These are phyloP conservation scores for Nomada flava DNA, from an alignment of 2,888 invertebrate genomes.

Conservation along the genomic window DNA sequence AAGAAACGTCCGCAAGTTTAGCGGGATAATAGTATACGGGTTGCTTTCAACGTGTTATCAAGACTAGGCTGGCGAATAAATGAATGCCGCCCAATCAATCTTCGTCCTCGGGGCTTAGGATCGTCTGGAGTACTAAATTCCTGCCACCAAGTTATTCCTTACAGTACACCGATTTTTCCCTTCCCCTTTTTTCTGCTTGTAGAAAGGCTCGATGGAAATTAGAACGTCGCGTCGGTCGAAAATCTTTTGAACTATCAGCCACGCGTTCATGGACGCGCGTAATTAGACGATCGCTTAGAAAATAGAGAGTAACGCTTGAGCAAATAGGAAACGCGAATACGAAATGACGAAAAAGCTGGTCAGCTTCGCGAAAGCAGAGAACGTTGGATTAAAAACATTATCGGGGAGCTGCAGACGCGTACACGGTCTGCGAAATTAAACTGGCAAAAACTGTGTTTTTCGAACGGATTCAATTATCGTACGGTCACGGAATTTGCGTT, in stretches of 20 bases:
- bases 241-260: background rate
- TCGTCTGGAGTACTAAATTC: conserved; percentile 13
- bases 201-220: background rate
- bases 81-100: conserved; percentile 51
- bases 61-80: conserved; percentile 35
- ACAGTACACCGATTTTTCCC: background rate
- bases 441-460: conserved; percentile 3
- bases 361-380: background rate
- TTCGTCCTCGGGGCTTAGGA: conserved; percentile 44
- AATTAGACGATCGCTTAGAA: conserved; percentile 1
- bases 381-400: conserved; percentile 26
- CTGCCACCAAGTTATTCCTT: conserved; percentile 14
- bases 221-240: background rate
- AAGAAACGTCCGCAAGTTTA: conserved; percentile 8
- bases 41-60: conserved; percentile 30
- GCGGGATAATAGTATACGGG: conserved; percentile 9
- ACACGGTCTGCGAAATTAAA: background rate
- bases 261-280: background rate
- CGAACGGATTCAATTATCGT: conserved; percentile 44
- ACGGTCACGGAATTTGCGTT: conserved; percentile 36
- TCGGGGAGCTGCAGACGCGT: background rate
- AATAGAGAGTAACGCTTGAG: conserved; percentile 1
- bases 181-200: background rate
- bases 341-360: background rate
- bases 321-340: conserved; percentile 4